Base-by-base conservation (phyloP, 2,113 vertebrate species). In the Cyprinodon brontotheroides region DNA sequence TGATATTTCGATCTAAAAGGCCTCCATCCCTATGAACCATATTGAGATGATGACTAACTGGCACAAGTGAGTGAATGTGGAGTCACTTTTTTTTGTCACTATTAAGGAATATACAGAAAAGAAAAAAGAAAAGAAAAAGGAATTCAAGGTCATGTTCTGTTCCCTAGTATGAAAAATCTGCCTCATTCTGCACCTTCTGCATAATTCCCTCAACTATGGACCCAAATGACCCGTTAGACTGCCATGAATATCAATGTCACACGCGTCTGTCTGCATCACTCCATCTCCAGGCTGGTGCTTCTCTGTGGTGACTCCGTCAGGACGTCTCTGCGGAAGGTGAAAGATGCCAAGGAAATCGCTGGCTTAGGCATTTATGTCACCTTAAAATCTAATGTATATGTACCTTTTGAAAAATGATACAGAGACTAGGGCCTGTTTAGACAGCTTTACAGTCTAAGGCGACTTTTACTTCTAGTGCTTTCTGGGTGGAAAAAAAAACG, bases 181-280 rank as follows among this genome's bases (percentile, higher is more conserved):
- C 87, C 78, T 77, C 79, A 64, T 74, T 81, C 65, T 63, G 87
- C 87, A 86, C 79, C 83, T 92, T 86, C 77, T 73, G 77, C 83
- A 87, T 89, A 90, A 91, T 86, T 90, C 89, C 87, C 85, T 53
- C 53, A 9, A 74, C 84, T 68, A 53, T 9, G 38, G 78, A 72
- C 78, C 74, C 67, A 85, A 87, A 87, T 86, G 92, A 92, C 87
- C 84, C 63, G 70, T 39, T 70, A 82, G 87, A 83, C 90, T 74
- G 13, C 78, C 81, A 83, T 90, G 88, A 93, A 93, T 92, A 91
- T 94, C 92, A 92, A 90, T 93, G 90, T 89, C 83, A 85, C 11
- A 62, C 71, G 14, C 77, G 86, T 87, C 76, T 69, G 70, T 41
- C 68, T 10, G 60, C 65, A 45, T 90, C 88, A 81, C 38, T 78